These are phyloP conservation scores for Drosophila pseudoananassae DNA, from an alignment of 1,140 invertebrate species.

Conservation along the genomic window DNA sequence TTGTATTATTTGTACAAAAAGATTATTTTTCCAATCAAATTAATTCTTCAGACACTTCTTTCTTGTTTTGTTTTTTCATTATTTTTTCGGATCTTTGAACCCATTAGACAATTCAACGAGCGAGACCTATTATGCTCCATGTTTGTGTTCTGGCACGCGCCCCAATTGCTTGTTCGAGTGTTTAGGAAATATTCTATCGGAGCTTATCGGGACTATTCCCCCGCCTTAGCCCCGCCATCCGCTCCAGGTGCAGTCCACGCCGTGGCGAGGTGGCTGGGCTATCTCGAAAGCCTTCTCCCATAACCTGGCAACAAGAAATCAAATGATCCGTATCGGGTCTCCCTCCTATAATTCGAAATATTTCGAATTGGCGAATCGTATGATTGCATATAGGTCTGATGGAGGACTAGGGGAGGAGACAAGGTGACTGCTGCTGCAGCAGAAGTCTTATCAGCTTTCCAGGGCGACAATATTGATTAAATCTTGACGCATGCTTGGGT, in stretches of 20 bases:
- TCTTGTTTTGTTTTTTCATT: background rate
- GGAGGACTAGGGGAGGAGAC: slow-evolving; percentile 5
- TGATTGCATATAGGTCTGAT: slow-evolving; percentile 22
- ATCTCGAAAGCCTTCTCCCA: slow-evolving; percentile 33
- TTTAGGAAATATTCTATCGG: slow-evolving; percentile 11
- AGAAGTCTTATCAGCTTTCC: slow-evolving; percentile 20
- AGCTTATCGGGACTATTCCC: slow-evolving; percentile 18
- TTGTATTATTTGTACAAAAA: too few species aligned
- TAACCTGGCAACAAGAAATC: slow-evolving; percentile 40
- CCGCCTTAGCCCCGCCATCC: slow-evolving; percentile 1
- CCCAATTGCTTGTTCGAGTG: slow-evolving; percentile 14
- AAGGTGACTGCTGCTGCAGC: slow-evolving; percentile 39
- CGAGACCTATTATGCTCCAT: background rate
- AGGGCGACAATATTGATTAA: slow-evolving; percentile 26
- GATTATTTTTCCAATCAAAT: too few species aligned
- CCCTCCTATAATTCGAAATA: background rate
- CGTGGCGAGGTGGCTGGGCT: slow-evolving; percentile 19
- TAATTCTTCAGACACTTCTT: slow-evolving; percentile 1
- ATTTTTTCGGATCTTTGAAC: slow-evolving; percentile 3
- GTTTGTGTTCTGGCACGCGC: slow-evolving; percentile 34
- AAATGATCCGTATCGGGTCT: slow-evolving; percentile 10
- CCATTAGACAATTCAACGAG: background rate
- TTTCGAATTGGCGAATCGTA: slow-evolving; percentile 28
- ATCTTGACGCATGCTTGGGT: background rate
- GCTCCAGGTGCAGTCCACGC: slow-evolving; percentile 33